phyloP scores from a whole-genome alignment of 2,797 vertebrate genomes.

The Gymnoscopelus braueri region DNA sequence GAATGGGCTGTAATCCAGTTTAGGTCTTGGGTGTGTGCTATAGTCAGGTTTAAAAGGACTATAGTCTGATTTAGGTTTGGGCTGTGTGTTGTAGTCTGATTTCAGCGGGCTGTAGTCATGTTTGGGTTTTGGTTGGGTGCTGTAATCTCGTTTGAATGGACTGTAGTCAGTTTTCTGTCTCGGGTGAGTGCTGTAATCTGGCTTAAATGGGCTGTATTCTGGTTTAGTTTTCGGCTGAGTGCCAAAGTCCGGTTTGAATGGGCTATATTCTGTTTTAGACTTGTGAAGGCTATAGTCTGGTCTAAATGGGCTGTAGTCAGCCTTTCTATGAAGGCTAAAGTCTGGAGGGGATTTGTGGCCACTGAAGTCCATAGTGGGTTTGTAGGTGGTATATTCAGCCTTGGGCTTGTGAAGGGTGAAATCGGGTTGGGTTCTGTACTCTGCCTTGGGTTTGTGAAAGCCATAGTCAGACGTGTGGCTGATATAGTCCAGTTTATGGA shows the following conservation, averaged over 20 bases:
- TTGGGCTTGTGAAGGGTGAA: constrained; percentile 80
- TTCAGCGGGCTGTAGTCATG: constrained; percentile 81
- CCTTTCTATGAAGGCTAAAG: constrained; percentile 78
- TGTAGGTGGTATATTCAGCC: constrained; percentile 80
- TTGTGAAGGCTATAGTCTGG: constrained; percentile 79
- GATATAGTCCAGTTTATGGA: constrained; percentile 84
- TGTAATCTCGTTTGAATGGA: constrained; percentile 79
- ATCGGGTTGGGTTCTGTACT: constrained; percentile 78
- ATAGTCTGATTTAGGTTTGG: constrained; percentile 75
- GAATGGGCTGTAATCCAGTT: constrained; percentile 77
- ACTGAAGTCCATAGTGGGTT: constrained; percentile 78
- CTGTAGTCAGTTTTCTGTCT: constrained; percentile 78
- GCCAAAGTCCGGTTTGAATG: constrained; percentile 79
- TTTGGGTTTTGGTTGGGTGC: constrained; percentile 78
- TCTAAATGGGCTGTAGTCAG: constrained; percentile 79
- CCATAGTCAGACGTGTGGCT: constrained; percentile 80
- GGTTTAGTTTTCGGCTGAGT: constrained; percentile 77
- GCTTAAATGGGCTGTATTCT: constrained; percentile 81
- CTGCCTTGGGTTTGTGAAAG: constrained; percentile 79
- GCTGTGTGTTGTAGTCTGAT: constrained; percentile 75
- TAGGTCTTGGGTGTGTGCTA: constrained; percentile 74
- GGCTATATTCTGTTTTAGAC: constrained; percentile 77
- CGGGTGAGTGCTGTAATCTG: constrained; percentile 79
- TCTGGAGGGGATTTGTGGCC: constrained; percentile 76
- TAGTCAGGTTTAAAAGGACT: constrained; percentile 77